Conservation (phyloP, 2,888 invertebrate species). For the Apamea crenata region DNA sequence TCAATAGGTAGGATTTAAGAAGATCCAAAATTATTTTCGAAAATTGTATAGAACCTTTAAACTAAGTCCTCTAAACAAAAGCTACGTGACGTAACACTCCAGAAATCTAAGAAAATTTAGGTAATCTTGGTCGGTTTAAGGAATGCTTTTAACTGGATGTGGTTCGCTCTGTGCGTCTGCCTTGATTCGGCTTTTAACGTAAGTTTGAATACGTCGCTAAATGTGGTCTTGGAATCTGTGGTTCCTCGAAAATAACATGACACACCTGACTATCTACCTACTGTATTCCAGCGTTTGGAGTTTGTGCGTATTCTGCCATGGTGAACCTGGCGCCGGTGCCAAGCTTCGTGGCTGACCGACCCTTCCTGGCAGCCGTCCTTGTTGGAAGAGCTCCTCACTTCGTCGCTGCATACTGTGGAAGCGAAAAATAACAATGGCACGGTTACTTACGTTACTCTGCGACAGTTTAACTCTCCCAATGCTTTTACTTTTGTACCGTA, state of each 20-base stretch:
- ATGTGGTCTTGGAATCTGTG: constrained; percentile 2
- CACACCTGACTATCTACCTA: constrained; percentile 24
- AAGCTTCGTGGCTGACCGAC: constrained; percentile 79
- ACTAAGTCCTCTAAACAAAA: not conserved
- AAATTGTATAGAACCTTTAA: not conserved
- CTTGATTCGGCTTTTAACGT: constrained; percentile 6
- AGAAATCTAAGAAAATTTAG: not conserved
- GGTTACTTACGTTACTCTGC: not conserved
- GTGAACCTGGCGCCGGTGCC: constrained; percentile 71
- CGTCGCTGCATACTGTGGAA: constrained; percentile 73
- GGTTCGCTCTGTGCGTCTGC: constrained; percentile 11
- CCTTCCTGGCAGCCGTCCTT: constrained; percentile 78
- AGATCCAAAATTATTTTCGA: not conserved
- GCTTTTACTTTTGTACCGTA: constrained; percentile 10
- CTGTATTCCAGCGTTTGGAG: constrained; percentile 79
- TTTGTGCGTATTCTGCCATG: constrained; percentile 73
- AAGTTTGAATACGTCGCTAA: constrained; percentile 5
- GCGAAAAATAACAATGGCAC: constrained; percentile 18
- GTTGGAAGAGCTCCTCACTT: constrained; percentile 74
- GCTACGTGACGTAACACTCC: not conserved
- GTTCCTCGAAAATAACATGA: not conserved
- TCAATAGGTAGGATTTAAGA: not conserved
- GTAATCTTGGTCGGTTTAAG: not conserved
- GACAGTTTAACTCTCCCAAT: not conserved
- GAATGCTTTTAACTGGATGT: not conserved